Base-by-base conservation (phyloP, 2,797 vertebrate genomes). In the Pipistrellus kuhlii region DNA sequence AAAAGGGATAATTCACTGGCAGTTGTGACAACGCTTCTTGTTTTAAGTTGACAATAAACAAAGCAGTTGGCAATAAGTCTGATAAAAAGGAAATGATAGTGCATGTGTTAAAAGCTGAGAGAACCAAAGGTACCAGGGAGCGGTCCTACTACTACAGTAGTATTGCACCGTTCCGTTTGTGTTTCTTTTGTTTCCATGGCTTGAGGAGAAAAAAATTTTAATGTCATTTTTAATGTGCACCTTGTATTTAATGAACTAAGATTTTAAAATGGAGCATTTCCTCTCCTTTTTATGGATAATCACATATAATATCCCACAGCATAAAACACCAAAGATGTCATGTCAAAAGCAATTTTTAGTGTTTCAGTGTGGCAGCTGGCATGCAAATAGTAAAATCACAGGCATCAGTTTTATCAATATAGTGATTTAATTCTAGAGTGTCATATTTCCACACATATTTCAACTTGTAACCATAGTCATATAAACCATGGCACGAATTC, bases 351-450 rank as follows among this genome's bases (percentile, higher is more conserved):
- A 78, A 75, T 14, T 32, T 53, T 71, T 55, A 88, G 18, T 59
- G 41, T 88, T 80, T 94, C n/a, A 46, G 8, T 25, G 41, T 18
- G 38, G 69, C 23, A 44, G 23, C 35, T n/a, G 27, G 14, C 35
- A 86, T 59, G 3, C 20, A 91, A 90, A 48, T 2, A 59, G 77
- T 75, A 51, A 93, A 83, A 80, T 88, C 8, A 86, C 12, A 76
- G 12, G 4, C 21, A 73, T 72, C 35, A 4, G 2, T 38, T 32
- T 91, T 66, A 80, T 93, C 55, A 87, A n/a, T 73, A 93, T 32
- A 93, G 18, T 75, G 82, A 81, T 71, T 92, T 88, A 46, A 88
- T 82, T 75, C 35, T 85, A 92, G 30, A 38, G 32, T 38, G 12
- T 48, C 15, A 35, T 6, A 59, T 25, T 69, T 93, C 51, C 68